Base-by-base conservation (phyloP, 2,888 invertebrate species). In the Troides oblongomaculatus region DNA sequence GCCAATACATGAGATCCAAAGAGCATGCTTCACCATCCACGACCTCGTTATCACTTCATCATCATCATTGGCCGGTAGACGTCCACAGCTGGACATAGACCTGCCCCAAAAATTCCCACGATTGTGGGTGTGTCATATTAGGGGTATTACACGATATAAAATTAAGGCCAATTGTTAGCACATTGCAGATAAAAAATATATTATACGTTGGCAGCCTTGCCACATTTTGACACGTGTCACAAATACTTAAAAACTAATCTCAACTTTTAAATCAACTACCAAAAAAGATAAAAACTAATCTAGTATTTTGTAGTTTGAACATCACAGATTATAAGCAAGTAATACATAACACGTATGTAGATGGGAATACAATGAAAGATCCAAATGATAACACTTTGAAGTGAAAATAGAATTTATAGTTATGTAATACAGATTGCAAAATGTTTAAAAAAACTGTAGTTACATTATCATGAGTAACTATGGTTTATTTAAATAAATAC, bases 251-350 rank as follows among this genome's bases (percentile, higher is more conserved):
- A 60, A 58, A 23, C 25, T 23, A 65, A 14, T 46, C 62, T n/a
- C 21, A 21, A 21, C 21, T 21, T 21, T 21, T 21, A 21, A 21
- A 21, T 21, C 21, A 21, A 21, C 21, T 21, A 21, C 21, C 21
- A 21, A 21, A 21, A 21, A 21, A 21, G 59, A 68, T 23, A 50
- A 60, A 60, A 58, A 23, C 25, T 23, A 65, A 14, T 46, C 62
- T n/a, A 56, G 18, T 39, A 56, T 21, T 43, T 18, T 57, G 46
- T 62, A 39, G 67, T 62, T 30, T 62, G 2, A 59, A 25, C 6
- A 23, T 62, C 30, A 46, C n/a, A 62, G 58, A 58, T 14, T 58
- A 58, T 43, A 62, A 62, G 56, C 46, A 58, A 46, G 58, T 71
- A 62, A 53, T 53, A n/a, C 6, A n/a, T 53, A 53, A 18, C 18